Evolutionary conservation across 2,888 invertebrate genomes (phyloP).

Genomic region (Drosophila engyochracea): DNA sequence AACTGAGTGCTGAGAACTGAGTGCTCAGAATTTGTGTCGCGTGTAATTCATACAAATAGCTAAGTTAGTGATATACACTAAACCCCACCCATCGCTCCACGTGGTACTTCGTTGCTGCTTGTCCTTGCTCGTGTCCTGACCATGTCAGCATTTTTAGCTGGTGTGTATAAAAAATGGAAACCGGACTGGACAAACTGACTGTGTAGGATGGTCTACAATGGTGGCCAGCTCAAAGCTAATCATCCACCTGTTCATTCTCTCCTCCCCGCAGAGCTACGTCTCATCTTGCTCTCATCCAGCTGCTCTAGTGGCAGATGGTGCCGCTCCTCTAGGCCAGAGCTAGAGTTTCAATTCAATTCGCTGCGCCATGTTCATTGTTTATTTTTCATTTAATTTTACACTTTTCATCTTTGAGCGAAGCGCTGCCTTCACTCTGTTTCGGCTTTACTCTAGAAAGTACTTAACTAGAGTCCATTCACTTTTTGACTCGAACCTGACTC

Average conservation of each 20-base stretch:
- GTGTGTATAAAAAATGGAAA: conserved; percentile 67
- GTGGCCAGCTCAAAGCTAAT: conserved; percentile 15
- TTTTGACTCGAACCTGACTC: not conserved
- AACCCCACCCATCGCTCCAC: too few relatives aligned
- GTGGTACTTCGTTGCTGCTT: not conserved
- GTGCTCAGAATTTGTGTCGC: conserved; percentile 64
- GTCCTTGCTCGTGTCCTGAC: conserved; percentile 39
- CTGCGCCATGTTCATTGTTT: conserved; percentile 77
- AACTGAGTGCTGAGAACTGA: conserved; percentile 22
- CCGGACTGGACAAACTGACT: conserved; percentile 58
- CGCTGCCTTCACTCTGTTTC: conserved; percentile 1
- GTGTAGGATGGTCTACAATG: conserved; percentile 17
- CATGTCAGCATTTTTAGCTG: conserved; percentile 75
- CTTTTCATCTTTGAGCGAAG: conserved; percentile 53
- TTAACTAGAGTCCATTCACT: conserved; percentile 5
- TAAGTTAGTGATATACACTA: conserved; percentile 42
- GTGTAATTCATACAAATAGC: conserved; percentile 74
- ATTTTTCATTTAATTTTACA: conserved; percentile 81
- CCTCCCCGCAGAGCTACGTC: not conserved
- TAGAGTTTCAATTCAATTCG: conserved; percentile 76
- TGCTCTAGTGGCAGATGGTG: conserved; percentile 4
- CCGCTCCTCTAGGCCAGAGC: conserved; percentile 20
- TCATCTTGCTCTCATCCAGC: not conserved
- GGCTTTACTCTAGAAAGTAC: not conserved
- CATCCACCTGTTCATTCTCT: conserved; percentile 15